These are phyloP conservation scores for Gymnodraco acuticeps DNA, from an alignment of 2,797 vertebrate genomes.

Conservation along the genomic window DNA sequence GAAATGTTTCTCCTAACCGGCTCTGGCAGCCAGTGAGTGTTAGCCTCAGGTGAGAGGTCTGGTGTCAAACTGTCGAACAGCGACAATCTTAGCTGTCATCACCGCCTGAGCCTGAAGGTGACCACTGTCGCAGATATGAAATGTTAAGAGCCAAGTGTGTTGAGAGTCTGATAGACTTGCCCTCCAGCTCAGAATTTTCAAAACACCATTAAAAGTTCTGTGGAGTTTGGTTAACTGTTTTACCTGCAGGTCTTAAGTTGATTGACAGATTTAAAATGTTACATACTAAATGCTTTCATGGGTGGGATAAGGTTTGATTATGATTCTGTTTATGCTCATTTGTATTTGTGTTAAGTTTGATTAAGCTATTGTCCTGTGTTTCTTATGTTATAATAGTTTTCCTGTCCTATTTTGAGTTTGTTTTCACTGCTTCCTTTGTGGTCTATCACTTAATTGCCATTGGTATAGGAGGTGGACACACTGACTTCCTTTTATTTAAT, in stretches of 20 bases:
- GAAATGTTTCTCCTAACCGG: conserved; percentile 8
- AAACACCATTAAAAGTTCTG: conserved; percentile 43
- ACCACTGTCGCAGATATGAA: conserved; percentile 46
- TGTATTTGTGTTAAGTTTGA: not conserved
- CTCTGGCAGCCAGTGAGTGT: conserved; percentile 14
- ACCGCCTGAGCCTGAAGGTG: conserved; percentile 52
- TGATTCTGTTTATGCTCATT: conserved; percentile 15
- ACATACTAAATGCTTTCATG: conserved; percentile 22
- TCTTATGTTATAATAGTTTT: not conserved
- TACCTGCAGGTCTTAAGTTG: conserved; percentile 27
- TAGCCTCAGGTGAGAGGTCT: conserved; percentile 38
- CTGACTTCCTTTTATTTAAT: conserved; percentile 46
- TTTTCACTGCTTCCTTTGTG: too few relatives aligned
- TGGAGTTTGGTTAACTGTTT: conserved; percentile 22
- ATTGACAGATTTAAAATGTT: conserved; percentile 35
- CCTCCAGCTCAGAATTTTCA: conserved; percentile 29
- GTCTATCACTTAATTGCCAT: not conserved
- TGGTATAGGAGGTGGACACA: too few relatives aligned
- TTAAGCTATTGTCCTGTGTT: not conserved
- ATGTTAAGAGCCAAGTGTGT: conserved; percentile 39
- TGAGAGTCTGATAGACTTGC: conserved; percentile 44
- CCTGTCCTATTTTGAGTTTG: not conserved
- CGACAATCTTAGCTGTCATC: conserved; percentile 50
- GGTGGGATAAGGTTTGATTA: conserved; percentile 27
- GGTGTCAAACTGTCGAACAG: conserved; percentile 51